Base-by-base conservation (phyloP, 2,797 vertebrate genomes). In the Spinus pinus region DNA sequence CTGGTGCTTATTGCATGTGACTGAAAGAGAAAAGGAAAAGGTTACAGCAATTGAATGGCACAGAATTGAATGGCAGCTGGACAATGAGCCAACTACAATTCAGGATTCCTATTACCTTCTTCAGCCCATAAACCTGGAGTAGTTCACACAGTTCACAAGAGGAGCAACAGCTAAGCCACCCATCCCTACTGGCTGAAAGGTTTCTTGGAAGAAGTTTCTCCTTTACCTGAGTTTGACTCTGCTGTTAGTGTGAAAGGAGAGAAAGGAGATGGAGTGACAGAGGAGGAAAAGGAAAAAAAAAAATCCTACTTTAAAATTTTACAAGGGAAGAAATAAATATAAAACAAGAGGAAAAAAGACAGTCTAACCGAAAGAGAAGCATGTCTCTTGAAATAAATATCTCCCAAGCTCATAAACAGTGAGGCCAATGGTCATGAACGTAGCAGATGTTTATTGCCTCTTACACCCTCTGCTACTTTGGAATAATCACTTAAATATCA, bases 401-500 rank as follows among this genome's bases (percentile, higher is more conserved):
- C 86, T 95, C 92, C 84, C 74, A 94, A 93, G 94, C 89, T 97
- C 93, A 94, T 97, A 98, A 98, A 98, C 85, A 94, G 49, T 81
- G 95, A 97, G 95, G 93, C 95, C 97, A 97, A 90, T 95, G 97
- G 97, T 98, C 97, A 97, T 96, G 94, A 97, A 96, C 4, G 2
- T 67, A 97, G 95, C 97, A 97, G 97, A 97, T 97, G 97, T 98
- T 98, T 97, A 97, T 95, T 97, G 95, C 90, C 94, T 98, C 44
- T 22, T 95, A 91, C 39, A 95, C 90, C 91, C 97, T 97, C 97
- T 97, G 96, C 84, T 97, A 89, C 97, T 97, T 91, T 96, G 96
- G 97, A 94, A 97, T 97, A 98, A 98, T 98, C 96, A 97, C 91
- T 98, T 96, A 98, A 98, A 97, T 97, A 98, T 96, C 78, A 2